Evolutionary conservation across 92 coral and sea anemone genomes (phyloP), one percentile per base, ranked within the genome.

Genomic region (Siderastrea radians): DNA sequence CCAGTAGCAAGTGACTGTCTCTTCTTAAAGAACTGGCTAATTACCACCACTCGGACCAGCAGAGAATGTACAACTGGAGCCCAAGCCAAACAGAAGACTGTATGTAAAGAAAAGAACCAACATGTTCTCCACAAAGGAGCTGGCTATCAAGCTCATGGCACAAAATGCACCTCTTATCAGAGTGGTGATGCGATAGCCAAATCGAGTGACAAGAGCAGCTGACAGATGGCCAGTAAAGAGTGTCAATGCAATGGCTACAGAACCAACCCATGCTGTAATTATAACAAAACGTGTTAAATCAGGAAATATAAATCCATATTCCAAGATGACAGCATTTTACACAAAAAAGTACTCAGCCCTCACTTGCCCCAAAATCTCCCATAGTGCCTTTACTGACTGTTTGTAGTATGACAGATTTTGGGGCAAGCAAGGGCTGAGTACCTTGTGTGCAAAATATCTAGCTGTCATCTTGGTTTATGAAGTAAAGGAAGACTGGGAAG

Each of bases 1-100:
- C 95, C 95, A 58, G 74, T 68, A 8, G 95, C 92, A 60, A 92
- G 6, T 11, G 92, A 75, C 65, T 80, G 74, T 12, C 55, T 79
- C 60, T 79, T 88, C 45, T 88, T 73, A 63, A 92, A 92, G 80
- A 84, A 92, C 53, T 84, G 83, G 47, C 92, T 64, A 3, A 92
- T 47, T 0, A 72, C 55, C 49, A 91, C 84, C 13, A 84, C n/a
- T n/a, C n/a, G n/a, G 76, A 2, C 72, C 73, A 2, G 95, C 55
- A 15, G 88, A 88, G 67, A 61, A 84, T 1, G 59, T 43, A 43
- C 87, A 81, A 0, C 88, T 55, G 5, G 61, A 69, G 50, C 91
- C 94, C 15, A 91, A 45, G 6, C 88, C 94, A 4, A 76, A 43
- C 4, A 87, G 73, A 9, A 90, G 38, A 38, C 93, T 86, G 75